Conservation (phyloP, 2,797 vertebrate species). For the Dromococcyx pavoninus region DNA sequence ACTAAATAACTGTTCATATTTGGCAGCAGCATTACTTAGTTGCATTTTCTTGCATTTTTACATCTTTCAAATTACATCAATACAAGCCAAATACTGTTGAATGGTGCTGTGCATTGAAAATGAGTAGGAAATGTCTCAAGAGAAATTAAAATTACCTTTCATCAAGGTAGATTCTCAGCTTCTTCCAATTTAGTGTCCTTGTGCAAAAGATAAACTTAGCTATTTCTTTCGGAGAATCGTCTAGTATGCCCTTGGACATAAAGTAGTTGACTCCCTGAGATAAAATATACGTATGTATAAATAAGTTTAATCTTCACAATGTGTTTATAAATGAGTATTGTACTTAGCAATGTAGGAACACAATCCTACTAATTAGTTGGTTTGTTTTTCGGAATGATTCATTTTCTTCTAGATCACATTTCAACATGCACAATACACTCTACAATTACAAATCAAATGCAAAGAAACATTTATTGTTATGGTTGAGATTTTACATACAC, state of each 20-base stretch:
- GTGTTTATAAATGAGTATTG: not conserved
- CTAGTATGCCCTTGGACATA: conserved; percentile 94
- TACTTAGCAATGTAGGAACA: conserved; percentile 30
- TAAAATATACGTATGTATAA: conserved; percentile 62
- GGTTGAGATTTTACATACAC: conserved; percentile 66
- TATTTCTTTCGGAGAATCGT: conserved; percentile 93
- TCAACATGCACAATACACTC: conserved; percentile 72
- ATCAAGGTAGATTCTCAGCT: conserved; percentile 95
- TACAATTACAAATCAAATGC: conserved; percentile 46
- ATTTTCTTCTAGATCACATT: conserved; percentile 26
- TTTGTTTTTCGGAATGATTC: conserved; percentile 23
- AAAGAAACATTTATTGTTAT: conserved; percentile 47
- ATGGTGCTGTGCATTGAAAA: not conserved
- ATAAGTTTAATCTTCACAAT: conserved; percentile 3
- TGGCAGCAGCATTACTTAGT: not conserved
- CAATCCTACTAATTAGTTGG: not conserved
- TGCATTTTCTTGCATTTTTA: not conserved
- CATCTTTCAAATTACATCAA: not conserved
- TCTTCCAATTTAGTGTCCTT: conserved; percentile 97
- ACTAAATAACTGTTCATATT: not conserved
- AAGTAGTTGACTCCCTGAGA: conserved; percentile 93
- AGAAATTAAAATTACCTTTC: conserved; percentile 83
- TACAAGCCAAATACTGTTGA: not conserved
- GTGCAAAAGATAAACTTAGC: conserved; percentile 99
- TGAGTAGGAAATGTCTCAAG: not conserved